Conservation (phyloP, 2,113 vertebrate genomes). For the Corythoichthys intestinalis region DNA sequence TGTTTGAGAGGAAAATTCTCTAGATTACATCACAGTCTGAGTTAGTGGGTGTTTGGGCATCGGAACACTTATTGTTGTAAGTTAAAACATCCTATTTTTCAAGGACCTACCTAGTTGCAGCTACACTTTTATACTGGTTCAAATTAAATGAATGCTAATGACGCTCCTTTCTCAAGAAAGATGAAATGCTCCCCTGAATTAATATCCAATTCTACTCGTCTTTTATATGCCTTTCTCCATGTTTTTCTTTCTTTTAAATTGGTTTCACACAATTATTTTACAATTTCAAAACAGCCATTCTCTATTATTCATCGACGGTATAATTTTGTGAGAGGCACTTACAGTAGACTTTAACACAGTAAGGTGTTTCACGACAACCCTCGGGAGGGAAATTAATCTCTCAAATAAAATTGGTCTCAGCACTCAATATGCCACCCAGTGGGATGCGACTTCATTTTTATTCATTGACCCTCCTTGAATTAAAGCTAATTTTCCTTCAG, state of each 20-base stretch:
- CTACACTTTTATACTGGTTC: not conserved
- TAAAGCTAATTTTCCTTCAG: conserved; percentile 68
- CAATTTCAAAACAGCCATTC: conserved; percentile 36
- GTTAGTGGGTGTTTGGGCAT: no score
- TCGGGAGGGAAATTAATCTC: conserved; percentile 75
- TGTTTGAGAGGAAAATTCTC: no score
- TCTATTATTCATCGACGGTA: conserved; percentile 40
- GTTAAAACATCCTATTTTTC: not conserved
- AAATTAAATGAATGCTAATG: conserved; percentile 5
- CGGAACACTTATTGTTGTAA: no score
- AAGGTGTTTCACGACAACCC: conserved; percentile 68
- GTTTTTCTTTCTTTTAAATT: no score
- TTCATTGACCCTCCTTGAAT: conserved; percentile 65
- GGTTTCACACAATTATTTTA: not conserved
- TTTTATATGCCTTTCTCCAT: not conserved
- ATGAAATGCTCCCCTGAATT: conserved; percentile 5
- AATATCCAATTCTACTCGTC: not conserved
- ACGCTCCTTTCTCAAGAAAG: not conserved
- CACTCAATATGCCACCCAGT: conserved; percentile 61
- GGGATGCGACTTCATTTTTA: conserved; percentile 68
- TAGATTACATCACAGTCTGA: no score
- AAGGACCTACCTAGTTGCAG: not conserved
- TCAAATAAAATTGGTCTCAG: conserved; percentile 68
- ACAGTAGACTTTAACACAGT: conserved; percentile 66
- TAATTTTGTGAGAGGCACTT: conserved; percentile 66